A percentile compares a stretch with the other conserved stretches of the same genome.
Evolutionary conservation across 2,888 invertebrate species (phyloP).

Genomic region (Uropetala carovei): DNA sequence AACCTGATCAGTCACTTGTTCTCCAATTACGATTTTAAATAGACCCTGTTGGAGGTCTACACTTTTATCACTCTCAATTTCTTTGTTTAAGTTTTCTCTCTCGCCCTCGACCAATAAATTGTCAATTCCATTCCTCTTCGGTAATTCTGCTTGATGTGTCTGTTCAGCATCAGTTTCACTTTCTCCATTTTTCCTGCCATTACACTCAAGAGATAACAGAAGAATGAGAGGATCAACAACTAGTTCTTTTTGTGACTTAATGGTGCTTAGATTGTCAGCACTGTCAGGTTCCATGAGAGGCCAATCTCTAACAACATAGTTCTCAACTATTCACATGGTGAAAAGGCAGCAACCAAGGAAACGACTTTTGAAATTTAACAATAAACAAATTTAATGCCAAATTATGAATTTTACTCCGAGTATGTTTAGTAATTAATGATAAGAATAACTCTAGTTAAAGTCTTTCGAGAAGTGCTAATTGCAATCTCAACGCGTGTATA

Average conservation of each 20-base stretch:
- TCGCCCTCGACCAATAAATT: background rate
- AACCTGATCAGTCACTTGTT: constrained; percentile 41
- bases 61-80: background rate
- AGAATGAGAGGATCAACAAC: constrained; percentile 3
- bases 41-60: background rate
- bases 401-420: background rate
- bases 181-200: background rate
- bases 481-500: background rate
- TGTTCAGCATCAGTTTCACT: background rate
- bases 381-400: background rate
- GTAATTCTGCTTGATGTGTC: background rate
- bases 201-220: background rate
- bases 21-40: background rate
- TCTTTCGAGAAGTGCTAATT: background rate
- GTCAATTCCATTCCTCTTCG: background rate
- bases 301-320: constrained; percentile 18
- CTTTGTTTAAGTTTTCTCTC: constrained; percentile 24
- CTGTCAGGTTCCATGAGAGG: constrained; percentile 59
- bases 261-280: constrained; percentile 26
- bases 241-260: background rate
- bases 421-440: background rate
- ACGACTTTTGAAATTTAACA: background rate
- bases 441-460: background rate
- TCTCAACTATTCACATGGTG: background rate
- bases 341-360: constrained; percentile 30